Base-by-base conservation (phyloP, 2,888 invertebrate species). In the Argyresthia albistria region DNA sequence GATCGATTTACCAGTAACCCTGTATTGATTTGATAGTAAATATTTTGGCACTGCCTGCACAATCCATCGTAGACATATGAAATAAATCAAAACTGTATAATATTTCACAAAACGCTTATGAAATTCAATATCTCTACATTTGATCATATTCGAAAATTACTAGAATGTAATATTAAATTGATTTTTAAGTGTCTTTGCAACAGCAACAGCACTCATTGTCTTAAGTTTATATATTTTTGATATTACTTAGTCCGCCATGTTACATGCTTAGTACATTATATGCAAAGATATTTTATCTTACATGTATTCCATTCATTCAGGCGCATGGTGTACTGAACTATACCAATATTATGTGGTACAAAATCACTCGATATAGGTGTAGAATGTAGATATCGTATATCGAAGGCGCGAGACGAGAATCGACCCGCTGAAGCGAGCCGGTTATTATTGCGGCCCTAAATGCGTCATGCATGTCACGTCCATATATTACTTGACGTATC, bases 21-120 rank as follows among this genome's bases (percentile, higher is more conserved):
- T n/a, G 11, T 47, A 47, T 25, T 47, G 47, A n/a, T 47, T 35
- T 47, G 1, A 25, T 25, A 25, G 25, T 25, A 25, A 25, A 47
- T 35, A 35, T 47, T 46, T 47, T 47, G 47, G 47, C 47, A 47
- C 47, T 47, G 35, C 47, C 47, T 47, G 11, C 46, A 16, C 12
- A 8, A 35, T 47, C 46, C 25, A 6, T 25, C 25, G 2, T 25
- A 47, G 12, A 47, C 35, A 47, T 47, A 47, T 47, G 35, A 47
- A 16, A 11, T 12, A n/a, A 35, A 11, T 47, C 35, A 35, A 12
- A 12, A 35, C 11, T 12, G 25, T 47, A 25, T 2, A 4, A 25
- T 25, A 25, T 6, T 25, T 25, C 25, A 25, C 25, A 25, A 25
- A 25, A 25, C 25, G 6, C 14, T 8, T 14, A 15, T 8, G 4